Conservation (phyloP, 2,113 vertebrate species). For the Falco punctatus region DNA sequence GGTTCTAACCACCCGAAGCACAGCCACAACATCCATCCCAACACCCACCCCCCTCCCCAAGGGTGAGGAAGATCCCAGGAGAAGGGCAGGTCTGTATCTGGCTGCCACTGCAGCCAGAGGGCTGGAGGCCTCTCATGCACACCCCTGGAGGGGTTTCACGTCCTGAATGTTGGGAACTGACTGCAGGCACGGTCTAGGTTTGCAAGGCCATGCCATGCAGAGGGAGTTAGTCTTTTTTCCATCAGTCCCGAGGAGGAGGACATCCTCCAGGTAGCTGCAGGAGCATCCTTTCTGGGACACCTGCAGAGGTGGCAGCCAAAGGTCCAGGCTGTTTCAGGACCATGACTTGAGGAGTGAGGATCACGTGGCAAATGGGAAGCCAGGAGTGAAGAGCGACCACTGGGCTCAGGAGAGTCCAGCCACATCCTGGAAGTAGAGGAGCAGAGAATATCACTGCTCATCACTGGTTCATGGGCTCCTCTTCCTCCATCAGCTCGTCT, state of each 20-base stretch:
- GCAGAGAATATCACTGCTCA: background rate
- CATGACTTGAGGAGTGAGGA: background rate
- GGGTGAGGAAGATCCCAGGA: background rate
- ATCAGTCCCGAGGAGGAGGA: background rate
- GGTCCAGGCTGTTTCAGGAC: background rate
- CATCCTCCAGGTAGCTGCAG: background rate
- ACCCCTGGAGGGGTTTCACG: background rate
- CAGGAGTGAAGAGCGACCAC: background rate
- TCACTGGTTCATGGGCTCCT: slow-evolving; percentile 71
- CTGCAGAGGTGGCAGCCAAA: background rate
- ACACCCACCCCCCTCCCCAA: background rate
- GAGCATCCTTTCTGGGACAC: background rate
- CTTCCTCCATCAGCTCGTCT: slow-evolving; percentile 76
- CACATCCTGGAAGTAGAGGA: background rate
- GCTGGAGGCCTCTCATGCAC: background rate
- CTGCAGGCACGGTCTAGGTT: background rate
- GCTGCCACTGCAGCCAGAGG: background rate
- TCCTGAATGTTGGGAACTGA: background rate
- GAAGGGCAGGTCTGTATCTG: background rate
- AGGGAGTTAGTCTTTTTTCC: background rate
- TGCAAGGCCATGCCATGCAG: background rate
- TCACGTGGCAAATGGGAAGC: background rate
- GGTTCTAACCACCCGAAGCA: background rate
- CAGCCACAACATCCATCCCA: background rate
- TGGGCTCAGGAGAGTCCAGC: background rate